A percentile compares a stretch with the other conserved stretches of the same genome.
Conservation (phyloP, 2,113 vertebrate genomes). For the Pterophyllum scalare region DNA sequence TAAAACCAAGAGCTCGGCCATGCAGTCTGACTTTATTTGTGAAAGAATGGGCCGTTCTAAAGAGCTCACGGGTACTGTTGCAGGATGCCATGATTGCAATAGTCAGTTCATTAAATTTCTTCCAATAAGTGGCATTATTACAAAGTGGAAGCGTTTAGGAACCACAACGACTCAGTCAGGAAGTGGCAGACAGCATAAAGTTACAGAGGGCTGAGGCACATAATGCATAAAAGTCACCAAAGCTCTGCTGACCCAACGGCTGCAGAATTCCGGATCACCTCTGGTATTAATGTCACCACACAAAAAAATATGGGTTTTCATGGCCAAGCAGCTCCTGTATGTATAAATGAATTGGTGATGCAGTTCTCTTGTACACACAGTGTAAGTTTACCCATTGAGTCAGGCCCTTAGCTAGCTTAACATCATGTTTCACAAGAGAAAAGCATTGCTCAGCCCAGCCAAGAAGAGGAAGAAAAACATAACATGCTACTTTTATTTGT, state of each 20-base stretch:
- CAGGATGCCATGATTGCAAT: background rate
- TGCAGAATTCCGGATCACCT: background rate
- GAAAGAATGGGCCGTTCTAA: background rate
- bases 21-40: background rate
- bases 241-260: background rate
- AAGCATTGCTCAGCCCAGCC: background rate
- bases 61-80: background rate
- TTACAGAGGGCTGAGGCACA: background rate
- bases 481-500: background rate
- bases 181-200: background rate
- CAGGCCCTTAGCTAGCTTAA: background rate
- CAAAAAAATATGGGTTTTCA: background rate
- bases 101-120: background rate
- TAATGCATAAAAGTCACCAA: background rate
- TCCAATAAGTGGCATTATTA: background rate
- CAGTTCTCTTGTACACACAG: background rate
- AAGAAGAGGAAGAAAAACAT: background rate
- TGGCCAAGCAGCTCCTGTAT: background rate
- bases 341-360: background rate
- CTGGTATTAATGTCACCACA: no score
- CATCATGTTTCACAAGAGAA: conserved; percentile 44
- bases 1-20: background rate
- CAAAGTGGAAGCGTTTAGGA: background rate
- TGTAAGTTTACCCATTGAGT: conserved; percentile 18
- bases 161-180: background rate